Base-by-base conservation (phyloP, 2,113 vertebrate genomes). In the Pangasianodon hypophthalmus region DNA sequence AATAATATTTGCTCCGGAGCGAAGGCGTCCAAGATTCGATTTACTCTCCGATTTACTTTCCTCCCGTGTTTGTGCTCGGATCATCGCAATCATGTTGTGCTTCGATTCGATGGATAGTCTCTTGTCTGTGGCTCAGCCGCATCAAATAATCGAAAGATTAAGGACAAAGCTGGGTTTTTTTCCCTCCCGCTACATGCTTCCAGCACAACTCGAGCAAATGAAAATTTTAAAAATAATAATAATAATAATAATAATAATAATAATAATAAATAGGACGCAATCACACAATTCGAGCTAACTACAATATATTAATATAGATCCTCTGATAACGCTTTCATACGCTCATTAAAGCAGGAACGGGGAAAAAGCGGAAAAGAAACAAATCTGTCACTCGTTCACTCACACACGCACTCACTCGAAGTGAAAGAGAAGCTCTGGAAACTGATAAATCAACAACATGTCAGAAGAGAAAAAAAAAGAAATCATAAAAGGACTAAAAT, bases 231-330 rank as follows among this genome's bases (percentile, higher is more conserved):
- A 26, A 32, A 44, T 24, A 21, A 24, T 4, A 79, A 80, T 18
- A 92, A 94, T 96, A 96, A 96, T 32, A 32, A 71, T 4, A 71
- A 71, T 44, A 92, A 94, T 96, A 96, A 44, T 46, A 44, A 81
- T 16, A 81, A 81, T 46, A 92, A 94, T 97, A 96, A 96, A 96
- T 96, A 96, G 94, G 92, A 94, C 93, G 95, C 92, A 96, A 95
- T 92, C 94, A 96, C 95, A 96, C 95, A 95, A 94, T 95, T 96
- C 95, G 96, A 96, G 96, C 97, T 96, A 97, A 97, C 94, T 96
- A 96, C 96, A 97, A 97, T 97, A 96, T 97, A 96, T 97, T 97
- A 95, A 95, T 97, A 97, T 97, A 97, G 96, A 97, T 96, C 95
- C 95, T 96, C 95, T 96, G 95, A 95, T 94, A 62, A 56, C 14